Evolutionary conservation across 2,888 invertebrate genomes (phyloP).

Genomic region (Drosophila borborema): DNA sequence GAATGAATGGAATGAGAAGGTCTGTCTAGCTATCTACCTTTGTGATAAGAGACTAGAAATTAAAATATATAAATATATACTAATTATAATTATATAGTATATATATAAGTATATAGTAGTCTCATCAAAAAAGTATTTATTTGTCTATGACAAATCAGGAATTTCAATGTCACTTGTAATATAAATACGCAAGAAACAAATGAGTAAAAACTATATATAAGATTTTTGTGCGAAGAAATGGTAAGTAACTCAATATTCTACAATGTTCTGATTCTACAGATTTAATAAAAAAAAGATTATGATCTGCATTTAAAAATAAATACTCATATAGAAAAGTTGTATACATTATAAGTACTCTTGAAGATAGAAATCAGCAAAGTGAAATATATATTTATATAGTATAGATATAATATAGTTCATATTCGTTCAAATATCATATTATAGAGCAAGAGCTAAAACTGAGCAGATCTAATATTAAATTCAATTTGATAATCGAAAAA

Average conservation of each 20-base stretch:
- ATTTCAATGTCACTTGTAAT: neutral
- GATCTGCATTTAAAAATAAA: neutral
- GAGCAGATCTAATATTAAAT: neutral
- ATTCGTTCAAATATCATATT: no score
- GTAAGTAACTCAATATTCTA: no score
- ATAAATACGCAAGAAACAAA: neutral
- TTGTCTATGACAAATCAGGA: neutral
- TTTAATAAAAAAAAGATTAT: neutral
- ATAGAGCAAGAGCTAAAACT: no score
- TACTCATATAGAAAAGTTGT: neutral
- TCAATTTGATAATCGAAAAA: neutral
- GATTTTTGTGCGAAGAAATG: neutral
- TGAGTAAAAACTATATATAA: neutral
- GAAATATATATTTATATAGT: neutral
- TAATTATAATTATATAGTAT: no score
- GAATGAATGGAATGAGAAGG: neutral
- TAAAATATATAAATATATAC: no score
- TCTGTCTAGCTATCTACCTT: neutral
- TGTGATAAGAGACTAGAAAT: neutral
- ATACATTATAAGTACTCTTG: neutral
- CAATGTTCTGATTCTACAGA: neutral
- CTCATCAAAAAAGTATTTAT: neutral
- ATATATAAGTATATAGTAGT: no score
- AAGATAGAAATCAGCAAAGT: neutral
- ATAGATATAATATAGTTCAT: no score